Base-by-base conservation (phyloP, 2,113 vertebrate genomes). In the Pygoscelis antarcticus region DNA sequence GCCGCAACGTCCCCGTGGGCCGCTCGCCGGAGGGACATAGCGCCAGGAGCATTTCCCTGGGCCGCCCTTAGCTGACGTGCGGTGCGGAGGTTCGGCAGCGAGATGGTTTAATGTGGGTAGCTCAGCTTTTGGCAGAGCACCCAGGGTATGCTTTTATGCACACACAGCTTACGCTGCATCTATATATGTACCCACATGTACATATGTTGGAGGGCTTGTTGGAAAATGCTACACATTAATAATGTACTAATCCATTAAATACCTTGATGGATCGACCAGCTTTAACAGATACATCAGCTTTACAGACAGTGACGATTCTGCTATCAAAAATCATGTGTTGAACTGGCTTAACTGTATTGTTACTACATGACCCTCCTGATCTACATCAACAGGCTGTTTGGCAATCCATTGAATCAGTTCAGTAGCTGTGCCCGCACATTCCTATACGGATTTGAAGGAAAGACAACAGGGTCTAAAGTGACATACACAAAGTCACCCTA, bases 161-260 rank as follows among this genome's bases (percentile, higher is more conserved):
- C 9, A 25, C n/a, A 9, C 7, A 21, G 16, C 40, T 22, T 10
- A 0, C 1, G 21, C n/a, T 11, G 20, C 36, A 6, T 4, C 26
- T 13, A 1, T 2, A 1, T 3, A 7, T 0, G 20, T 10, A 15
- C 23, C n/a, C 40, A 27, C 64, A 34, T 11, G 2, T 2, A 15
- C 14, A 1, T 4, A 2, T 0, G 6, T 36, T 38, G 54, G 61
- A 44, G 75, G 54, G n/a, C 6, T 62, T n/a, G 47, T 3, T 57
- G 55, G 52, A 11, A 69, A 65, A 40, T 11, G 34, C 7, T n/a
- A 1, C 5, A 2, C 23, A 3, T 46, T 14, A 34, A n/a, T 34
- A 42, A 47, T 5, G 34, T 13, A 14, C 23, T 8, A 16, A 23
- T 8, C 49, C 32, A 13, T 16, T 29, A 34, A 65, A 40, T 32